These are phyloP conservation scores for Eurois occulta DNA, from an alignment of 2,888 invertebrate genomes.

Conservation along the genomic window DNA sequence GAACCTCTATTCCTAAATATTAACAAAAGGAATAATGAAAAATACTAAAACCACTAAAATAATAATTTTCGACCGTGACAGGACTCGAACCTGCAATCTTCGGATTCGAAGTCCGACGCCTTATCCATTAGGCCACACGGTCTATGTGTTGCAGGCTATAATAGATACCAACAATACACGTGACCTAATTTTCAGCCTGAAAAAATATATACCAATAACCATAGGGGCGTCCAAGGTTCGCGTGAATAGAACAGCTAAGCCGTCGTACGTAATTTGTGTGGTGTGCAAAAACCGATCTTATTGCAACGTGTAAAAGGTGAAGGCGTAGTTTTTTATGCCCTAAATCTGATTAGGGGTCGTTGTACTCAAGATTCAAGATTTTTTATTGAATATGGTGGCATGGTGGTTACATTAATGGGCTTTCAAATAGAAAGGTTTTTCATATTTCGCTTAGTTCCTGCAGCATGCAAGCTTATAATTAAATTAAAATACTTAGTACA, in stretches of 20 bases:
- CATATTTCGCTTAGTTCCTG: no score
- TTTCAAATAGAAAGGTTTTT: no score
- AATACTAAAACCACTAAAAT: neutral
- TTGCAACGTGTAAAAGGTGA: neutral
- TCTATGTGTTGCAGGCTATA: conserved; percentile 67
- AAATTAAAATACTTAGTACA: no score
- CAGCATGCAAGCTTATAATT: no score
- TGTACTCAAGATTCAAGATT: no score
- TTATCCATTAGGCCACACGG: conserved; percentile 94
- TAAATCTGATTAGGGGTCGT: neutral
- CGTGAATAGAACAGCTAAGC: neutral
- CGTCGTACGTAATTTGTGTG: neutral
- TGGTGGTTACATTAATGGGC: no score
- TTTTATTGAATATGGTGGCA: no score
- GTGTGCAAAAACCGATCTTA: neutral
- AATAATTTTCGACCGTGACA: conserved; percentile 90
- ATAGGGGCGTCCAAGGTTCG: neutral
- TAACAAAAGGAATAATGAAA: neutral
- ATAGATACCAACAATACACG: neutral
- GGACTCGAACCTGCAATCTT: conserved; percentile 94
- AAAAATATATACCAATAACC: neutral
- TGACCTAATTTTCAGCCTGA: conserved; percentile 22
- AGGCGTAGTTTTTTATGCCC: no score
- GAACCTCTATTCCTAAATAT: rapidly evolving
- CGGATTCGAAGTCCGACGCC: conserved; percentile 94